A percentile compares a stretch with the other conserved stretches of the same genome.
phyloP scores from a whole-genome alignment of 1,140 invertebrate species.

The Bilobella aurantiaca region DNA sequence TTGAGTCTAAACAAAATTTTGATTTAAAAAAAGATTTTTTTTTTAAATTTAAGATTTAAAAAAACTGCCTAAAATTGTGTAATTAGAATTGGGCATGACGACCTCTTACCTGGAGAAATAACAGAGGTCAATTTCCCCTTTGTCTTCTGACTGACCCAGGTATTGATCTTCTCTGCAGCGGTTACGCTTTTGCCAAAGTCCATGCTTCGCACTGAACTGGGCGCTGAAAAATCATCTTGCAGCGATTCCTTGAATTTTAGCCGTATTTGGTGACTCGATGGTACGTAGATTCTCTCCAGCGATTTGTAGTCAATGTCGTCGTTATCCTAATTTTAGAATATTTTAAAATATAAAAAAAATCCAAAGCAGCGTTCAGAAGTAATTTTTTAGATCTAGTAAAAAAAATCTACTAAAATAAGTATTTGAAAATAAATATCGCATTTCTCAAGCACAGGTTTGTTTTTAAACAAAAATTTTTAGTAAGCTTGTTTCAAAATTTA shows the following conservation, averaged over 20 bases:
- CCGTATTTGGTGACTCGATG: background rate
- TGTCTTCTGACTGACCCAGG: background rate
- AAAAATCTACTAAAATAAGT: background rate
- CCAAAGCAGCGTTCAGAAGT: background rate
- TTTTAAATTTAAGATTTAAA: no score
- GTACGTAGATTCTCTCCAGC: background rate
- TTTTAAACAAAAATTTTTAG: background rate
- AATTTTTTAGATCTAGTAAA: background rate
- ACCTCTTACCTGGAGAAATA: background rate
- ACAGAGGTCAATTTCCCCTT: background rate
- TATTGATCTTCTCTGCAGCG: background rate
- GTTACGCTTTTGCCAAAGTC: background rate
- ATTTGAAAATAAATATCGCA: background rate
- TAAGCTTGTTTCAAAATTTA: background rate
- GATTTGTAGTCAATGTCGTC: background rate
- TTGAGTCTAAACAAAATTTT: no score
- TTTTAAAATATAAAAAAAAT: background rate
- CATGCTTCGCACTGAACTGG: background rate
- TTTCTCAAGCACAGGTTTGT: background rate
- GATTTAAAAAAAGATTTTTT: no score
- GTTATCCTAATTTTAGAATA: background rate
- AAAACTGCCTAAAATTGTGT: background rate
- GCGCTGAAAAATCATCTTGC: background rate
- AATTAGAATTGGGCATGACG: background rate
- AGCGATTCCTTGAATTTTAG: background rate